Percentiles rank a stretch among this genome's conserved stretches.
These are phyloP conservation scores for Odobenus rosmarus DNA, from an alignment of 2,113 vertebrate genomes.

Conservation along the genomic window DNA sequence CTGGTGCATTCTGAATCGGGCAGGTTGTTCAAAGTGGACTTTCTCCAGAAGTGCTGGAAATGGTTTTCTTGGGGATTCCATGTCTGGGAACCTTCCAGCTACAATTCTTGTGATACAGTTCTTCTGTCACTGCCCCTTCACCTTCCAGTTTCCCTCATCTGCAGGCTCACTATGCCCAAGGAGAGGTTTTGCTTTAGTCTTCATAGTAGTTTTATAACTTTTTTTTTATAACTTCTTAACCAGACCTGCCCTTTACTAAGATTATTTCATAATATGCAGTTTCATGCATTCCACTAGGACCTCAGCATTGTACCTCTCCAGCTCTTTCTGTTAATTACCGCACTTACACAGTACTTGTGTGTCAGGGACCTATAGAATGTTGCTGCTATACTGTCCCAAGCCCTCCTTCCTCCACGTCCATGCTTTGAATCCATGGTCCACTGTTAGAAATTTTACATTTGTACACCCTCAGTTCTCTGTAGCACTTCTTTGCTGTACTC, in stretches of 20 bases:
- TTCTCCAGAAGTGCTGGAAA: background rate
- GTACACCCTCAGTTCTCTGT: background rate
- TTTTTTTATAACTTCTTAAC: background rate
- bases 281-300: background rate
- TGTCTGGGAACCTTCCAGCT: background rate
- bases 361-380: background rate
- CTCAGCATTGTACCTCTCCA: background rate
- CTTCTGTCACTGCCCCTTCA: background rate
- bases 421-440: background rate
- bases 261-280: background rate
- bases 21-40: background rate
- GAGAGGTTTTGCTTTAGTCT: background rate
- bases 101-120: background rate
- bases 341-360: background rate
- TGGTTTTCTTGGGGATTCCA: conserved; percentile 6
- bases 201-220: background rate
- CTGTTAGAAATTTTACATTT: background rate
- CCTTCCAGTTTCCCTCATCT: background rate
- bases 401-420: accelerated
- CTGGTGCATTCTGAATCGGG: background rate
- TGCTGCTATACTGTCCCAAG: background rate
- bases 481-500: background rate
- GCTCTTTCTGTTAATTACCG: background rate
- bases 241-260: background rate
- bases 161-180: background rate